phyloP scores from a whole-genome alignment of 2,113 vertebrate species.

The Oxyura jamaicensis region DNA sequence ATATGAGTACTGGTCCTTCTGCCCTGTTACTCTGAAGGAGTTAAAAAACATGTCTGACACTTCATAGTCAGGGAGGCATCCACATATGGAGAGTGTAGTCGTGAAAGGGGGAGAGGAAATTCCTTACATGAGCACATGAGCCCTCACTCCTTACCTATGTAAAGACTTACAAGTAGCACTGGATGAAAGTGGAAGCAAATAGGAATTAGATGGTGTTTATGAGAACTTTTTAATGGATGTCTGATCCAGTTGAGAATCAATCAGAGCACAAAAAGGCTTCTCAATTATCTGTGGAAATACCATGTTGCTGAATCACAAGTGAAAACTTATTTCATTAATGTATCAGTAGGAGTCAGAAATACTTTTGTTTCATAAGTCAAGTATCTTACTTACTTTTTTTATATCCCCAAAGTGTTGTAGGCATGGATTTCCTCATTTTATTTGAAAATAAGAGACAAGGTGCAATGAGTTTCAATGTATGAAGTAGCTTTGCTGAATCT shows the following conservation, averaged over 20 bases:
- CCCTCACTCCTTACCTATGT: not conserved
- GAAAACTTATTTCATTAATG: not conserved
- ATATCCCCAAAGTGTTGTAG: not conserved
- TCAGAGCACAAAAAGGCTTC: not conserved
- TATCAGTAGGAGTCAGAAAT: not conserved
- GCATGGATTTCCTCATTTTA: not conserved
- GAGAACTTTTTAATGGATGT: not conserved
- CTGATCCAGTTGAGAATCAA: not conserved
- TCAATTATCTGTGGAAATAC: not conserved
- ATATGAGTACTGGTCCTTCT: not conserved
- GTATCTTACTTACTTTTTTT: not conserved
- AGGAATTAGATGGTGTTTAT: not conserved
- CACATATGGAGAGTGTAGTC: not conserved
- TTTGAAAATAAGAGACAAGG: not conserved
- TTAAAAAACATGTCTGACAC: not conserved
- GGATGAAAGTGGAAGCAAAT: not conserved
- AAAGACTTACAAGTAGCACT: not conserved
- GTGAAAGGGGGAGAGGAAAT: not conserved
- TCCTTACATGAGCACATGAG: not conserved
- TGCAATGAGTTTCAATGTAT: not conserved
- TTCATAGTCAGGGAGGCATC: not conserved
- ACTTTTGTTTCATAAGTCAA: not conserved
- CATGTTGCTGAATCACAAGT: not conserved
- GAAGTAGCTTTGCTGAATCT: not conserved
- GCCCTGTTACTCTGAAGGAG: not conserved